A percentile compares a stretch with the other conserved stretches of the same genome.
These are phyloP conservation scores for Aphelenchoides besseyi DNA, from an alignment of 1,140 invertebrate species.

Conservation along the genomic window DNA sequence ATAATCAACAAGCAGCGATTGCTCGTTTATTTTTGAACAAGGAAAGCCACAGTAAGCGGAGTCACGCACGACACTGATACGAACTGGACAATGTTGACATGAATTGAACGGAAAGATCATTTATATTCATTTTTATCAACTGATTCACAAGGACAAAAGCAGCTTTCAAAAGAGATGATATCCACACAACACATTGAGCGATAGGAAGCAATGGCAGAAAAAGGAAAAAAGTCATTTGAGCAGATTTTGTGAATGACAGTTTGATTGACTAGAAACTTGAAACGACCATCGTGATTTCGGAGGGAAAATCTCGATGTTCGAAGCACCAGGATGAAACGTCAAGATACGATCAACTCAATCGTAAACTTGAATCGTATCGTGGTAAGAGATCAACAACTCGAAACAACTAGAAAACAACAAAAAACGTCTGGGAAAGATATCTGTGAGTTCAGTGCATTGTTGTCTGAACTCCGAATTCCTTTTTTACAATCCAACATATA, in stretches of 20 bases:
- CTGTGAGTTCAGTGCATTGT: not conserved
- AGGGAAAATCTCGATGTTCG: too few species aligned
- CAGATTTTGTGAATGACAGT: not conserved
- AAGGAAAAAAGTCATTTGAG: not conserved
- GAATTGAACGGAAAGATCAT: not conserved
- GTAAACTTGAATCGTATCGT: conserved; percentile 2
- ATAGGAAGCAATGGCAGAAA: not conserved
- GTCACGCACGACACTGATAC: not conserved
- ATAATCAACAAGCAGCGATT: not conserved
- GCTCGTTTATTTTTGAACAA: not conserved
- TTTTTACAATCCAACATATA: not conserved
- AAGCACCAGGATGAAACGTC: not conserved
- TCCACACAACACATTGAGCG: not conserved
- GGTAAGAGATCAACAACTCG: conserved; percentile 7
- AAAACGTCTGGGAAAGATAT: not conserved
- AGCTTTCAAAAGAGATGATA: not conserved
- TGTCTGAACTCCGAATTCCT: not conserved
- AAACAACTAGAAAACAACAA: not conserved
- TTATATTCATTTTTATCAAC: not conserved
- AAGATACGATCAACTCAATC: not conserved
- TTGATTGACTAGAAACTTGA: conserved; percentile 1
- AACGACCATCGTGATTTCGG: too few species aligned
- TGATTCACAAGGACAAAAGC: not conserved
- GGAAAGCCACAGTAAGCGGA: not conserved
- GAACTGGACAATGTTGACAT: not conserved